A percentile compares a stretch with the other conserved stretches of the same genome.
phyloP scores from a whole-genome alignment of 2,888 invertebrate genomes.

The Heliconius ethilla region DNA sequence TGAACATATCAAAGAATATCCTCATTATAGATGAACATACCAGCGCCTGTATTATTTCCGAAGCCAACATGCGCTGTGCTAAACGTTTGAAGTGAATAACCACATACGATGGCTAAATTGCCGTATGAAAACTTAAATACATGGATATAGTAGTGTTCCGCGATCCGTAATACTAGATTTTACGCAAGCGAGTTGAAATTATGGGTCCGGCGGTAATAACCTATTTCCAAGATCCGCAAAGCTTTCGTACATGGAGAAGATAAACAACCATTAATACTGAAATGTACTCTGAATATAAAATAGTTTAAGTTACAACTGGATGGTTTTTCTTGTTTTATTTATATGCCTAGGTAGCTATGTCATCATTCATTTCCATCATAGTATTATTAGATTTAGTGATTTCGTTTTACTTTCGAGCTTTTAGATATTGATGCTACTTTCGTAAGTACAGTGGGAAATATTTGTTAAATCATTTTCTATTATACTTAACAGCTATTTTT shows the following conservation, averaged over 20 bases:
- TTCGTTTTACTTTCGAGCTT: no score
- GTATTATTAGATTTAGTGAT: background rate
- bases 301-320: conserved; percentile 6
- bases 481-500: no score
- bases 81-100: conserved; percentile 36
- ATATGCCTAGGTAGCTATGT: background rate
- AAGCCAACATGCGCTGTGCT: conserved; percentile 23
- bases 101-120: conserved; percentile 28
- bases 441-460: no score
- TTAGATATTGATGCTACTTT: no score
- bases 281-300: conserved; percentile 33
- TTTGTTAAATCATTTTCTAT: no score
- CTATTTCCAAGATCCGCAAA: conserved; percentile 39
- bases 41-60: conserved; percentile 17
- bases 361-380: background rate
- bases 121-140: conserved; percentile 36
- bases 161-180: conserved; percentile 44
- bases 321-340: background rate
- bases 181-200: conserved; percentile 43
- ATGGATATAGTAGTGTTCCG: no score
- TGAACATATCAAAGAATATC: background rate
- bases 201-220: conserved; percentile 40
- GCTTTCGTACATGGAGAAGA: conserved; percentile 26
- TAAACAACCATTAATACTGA: conserved; percentile 35
- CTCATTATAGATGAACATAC: background rate